These are phyloP conservation scores for Epinotia brunnichana DNA, from an alignment of 2,888 invertebrate genomes.

Conservation along the genomic window DNA sequence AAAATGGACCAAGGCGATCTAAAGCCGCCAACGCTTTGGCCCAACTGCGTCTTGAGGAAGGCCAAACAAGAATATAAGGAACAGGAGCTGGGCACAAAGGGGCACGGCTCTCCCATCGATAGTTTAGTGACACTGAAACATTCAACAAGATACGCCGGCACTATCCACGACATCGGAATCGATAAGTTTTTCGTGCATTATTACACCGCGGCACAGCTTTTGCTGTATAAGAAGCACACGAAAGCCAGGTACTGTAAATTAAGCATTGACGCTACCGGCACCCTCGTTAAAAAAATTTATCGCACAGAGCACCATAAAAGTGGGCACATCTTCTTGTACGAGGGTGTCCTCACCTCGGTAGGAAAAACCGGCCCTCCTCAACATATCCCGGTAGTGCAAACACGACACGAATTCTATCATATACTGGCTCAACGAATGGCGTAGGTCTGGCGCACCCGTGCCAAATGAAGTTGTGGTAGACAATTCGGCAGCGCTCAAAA, in stretches of 20 bases:
- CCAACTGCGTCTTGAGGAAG: neutral
- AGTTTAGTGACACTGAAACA: neutral
- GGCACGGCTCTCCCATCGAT: neutral
- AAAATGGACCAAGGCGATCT: neutral
- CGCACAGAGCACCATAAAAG: neutral
- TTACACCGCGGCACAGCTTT: neutral
- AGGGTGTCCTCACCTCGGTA: neutral
- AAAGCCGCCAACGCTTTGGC: neutral
- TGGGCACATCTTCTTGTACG: neutral
- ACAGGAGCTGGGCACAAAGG: neutral
- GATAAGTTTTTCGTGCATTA: neutral
- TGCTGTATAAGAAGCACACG: neutral
- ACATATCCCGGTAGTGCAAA: neutral
- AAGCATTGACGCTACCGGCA: neutral
- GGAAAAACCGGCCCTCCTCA: neutral
- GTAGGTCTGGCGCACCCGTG: neutral
- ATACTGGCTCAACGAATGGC: constrained; percentile 20
- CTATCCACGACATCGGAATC: neutral
- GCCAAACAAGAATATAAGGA: neutral
- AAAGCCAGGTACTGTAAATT: neutral
- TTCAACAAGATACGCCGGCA: neutral
- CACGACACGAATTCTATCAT: too few species aligned
- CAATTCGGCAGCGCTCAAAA: constrained; percentile 12
- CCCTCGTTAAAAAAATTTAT: neutral
- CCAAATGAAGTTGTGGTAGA: constrained; percentile 17